Conservation (phyloP, 2,797 vertebrate species). For the Neosilurus hyrtlii region DNA sequence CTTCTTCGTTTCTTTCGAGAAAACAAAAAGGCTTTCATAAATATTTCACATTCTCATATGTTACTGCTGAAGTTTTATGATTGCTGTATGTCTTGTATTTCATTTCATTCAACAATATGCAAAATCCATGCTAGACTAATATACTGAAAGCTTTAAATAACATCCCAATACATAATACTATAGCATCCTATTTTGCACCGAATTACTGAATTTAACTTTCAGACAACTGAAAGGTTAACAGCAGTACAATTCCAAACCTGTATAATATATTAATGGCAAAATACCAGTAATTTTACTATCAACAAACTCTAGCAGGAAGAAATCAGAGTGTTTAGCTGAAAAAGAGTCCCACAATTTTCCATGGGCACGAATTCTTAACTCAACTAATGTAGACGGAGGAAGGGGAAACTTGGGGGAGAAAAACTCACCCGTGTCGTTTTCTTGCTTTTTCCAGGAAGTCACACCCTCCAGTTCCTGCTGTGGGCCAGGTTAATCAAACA, state of each 20-base stretch:
- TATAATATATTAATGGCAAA: constrained; percentile 4
- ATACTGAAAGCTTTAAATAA: neutral
- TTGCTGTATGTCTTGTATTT: neutral
- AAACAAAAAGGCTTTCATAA: neutral
- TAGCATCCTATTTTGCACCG: neutral
- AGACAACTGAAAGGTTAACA: neutral
- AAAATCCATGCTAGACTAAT: neutral
- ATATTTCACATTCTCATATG: neutral
- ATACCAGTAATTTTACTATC: neutral
- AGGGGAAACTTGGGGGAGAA: constrained; percentile 63
- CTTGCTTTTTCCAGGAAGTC: constrained; percentile 95
- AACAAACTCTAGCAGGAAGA: neutral
- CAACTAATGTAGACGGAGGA: constrained; percentile 41
- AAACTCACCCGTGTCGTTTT: constrained; percentile 90
- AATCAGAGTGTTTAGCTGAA: neutral
- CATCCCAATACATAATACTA: neutral
- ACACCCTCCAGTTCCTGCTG: constrained; percentile 91
- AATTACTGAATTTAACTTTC: neutral
- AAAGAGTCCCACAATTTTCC: constrained; percentile 40
- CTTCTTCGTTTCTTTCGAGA: no score
- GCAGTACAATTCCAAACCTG: neutral
- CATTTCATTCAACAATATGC: neutral
- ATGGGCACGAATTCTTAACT: constrained; percentile 49
- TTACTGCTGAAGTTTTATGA: neutral
- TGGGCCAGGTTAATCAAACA: constrained; percentile 81